These are phyloP conservation scores for Tychaedon coryphoeus DNA, from an alignment of 2,113 vertebrate genomes.

Conservation along the genomic window DNA sequence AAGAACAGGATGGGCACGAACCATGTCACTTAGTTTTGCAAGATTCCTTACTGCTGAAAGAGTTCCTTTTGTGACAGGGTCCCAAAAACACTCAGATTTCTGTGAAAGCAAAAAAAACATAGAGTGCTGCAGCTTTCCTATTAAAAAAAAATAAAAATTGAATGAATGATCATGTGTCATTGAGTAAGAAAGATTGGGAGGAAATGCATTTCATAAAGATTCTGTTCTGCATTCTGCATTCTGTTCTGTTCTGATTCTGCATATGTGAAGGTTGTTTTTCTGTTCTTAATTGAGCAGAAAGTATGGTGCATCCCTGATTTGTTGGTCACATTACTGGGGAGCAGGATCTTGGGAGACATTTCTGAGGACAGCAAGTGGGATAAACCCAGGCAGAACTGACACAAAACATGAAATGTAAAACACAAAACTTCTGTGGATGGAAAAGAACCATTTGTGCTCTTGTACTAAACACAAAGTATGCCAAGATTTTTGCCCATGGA, in stretches of 20 bases:
- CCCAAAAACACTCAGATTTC: neutral
- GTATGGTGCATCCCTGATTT: neutral
- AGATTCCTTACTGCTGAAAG: neutral
- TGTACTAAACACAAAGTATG: neutral
- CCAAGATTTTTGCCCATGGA: neutral
- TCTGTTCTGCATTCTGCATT: neutral
- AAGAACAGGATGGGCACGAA: neutral
- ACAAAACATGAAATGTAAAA: neutral
- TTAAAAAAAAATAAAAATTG: neutral
- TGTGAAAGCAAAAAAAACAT: neutral
- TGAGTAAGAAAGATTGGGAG: neutral
- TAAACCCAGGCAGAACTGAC: neutral
- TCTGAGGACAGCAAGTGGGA: neutral
- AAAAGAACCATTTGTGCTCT: neutral
- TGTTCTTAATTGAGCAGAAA: neutral
- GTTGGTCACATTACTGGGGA: neutral
- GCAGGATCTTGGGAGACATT: neutral
- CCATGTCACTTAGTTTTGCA: neutral
- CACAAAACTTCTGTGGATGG: neutral
- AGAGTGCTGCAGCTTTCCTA: neutral
- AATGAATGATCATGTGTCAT: neutral
- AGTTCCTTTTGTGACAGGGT: neutral
- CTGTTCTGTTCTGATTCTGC: neutral
- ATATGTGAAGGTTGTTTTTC: neutral
- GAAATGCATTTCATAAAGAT: neutral